A percentile compares a stretch with the other conserved stretches of the same genome.
Conservation (phyloP, 2,888 invertebrate genomes). For the Drosophila helvetica region DNA sequence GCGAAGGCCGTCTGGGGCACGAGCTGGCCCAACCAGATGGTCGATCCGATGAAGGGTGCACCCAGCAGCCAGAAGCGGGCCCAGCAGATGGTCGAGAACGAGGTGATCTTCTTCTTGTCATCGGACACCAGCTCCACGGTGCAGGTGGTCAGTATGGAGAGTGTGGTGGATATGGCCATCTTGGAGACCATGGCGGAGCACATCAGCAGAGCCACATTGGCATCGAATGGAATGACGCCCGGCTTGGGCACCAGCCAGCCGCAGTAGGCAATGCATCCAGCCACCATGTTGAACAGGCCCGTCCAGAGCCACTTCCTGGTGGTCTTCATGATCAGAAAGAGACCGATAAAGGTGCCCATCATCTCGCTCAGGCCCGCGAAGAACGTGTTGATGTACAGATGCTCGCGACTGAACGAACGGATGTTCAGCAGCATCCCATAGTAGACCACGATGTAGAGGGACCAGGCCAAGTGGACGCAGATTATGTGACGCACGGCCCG, state of each 20-base stretch:
- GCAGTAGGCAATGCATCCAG: conserved; percentile 81
- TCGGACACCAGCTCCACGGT: conserved; percentile 83
- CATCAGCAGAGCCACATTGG: conserved; percentile 81
- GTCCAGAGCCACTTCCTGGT: conserved; percentile 83
- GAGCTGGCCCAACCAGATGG: conserved; percentile 82
- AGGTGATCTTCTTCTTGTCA: conserved; percentile 82
- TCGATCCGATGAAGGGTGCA: conserved; percentile 84
- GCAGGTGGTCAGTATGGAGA: conserved; percentile 84
- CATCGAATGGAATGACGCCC: conserved; percentile 76
- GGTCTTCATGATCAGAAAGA: conserved; percentile 82
- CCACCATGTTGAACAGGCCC: conserved; percentile 82
- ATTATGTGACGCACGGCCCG: conserved; percentile 82
- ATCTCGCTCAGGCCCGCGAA: conserved; percentile 84
- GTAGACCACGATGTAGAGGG: conserved; percentile 84
- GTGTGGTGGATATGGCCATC: conserved; percentile 83
- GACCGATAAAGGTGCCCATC: conserved; percentile 82
- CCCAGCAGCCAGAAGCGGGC: conserved; percentile 83
- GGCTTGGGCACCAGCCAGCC: conserved; percentile 83
- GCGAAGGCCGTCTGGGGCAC: conserved; percentile 83
- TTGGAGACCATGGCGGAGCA: conserved; percentile 84
- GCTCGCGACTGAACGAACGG: conserved; percentile 84
- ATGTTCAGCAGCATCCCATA: conserved; percentile 85
- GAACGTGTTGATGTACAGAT: conserved; percentile 83
- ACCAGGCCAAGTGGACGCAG: conserved; percentile 83
- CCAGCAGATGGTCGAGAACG: conserved; percentile 84